Conservation (phyloP, 2,113 vertebrate species). For the Epinephelus cyanopodus region DNA sequence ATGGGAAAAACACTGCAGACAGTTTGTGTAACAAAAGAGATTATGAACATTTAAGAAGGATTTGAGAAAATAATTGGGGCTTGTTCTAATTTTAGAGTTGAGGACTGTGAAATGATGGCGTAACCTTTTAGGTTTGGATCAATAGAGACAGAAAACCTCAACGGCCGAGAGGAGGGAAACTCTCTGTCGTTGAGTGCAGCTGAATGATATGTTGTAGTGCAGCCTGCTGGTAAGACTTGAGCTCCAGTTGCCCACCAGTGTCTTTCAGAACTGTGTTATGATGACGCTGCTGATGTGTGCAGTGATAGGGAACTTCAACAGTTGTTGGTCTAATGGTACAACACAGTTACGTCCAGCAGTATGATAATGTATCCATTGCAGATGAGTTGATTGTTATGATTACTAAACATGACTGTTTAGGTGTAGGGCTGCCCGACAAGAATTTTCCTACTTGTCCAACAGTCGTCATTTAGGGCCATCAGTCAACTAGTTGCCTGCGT, state of each 20-base stretch:
- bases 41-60: constrained; percentile 82
- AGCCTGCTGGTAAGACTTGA: not conserved
- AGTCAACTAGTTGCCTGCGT: too few species aligned
- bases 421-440: too few species aligned
- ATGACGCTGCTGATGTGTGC: not conserved
- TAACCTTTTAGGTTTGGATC: constrained; percentile 45
- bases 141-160: constrained; percentile 31
- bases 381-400: not conserved
- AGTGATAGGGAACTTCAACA: not conserved
- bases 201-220: not conserved
- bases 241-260: constrained; percentile 1
- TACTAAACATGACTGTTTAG: too few species aligned
- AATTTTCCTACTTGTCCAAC: too few species aligned
- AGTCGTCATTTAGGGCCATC: too few species aligned
- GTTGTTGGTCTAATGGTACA: not conserved
- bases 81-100: constrained; percentile 69
- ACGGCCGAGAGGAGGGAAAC: constrained; percentile 12
- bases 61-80: constrained; percentile 76
- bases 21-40: constrained; percentile 80
- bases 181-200: not conserved
- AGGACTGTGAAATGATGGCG: constrained; percentile 56
- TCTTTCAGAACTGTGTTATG: not conserved
- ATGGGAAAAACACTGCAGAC: constrained; percentile 69
- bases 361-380: not conserved
- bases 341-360: not conserved